Evolutionary conservation across 2,888 invertebrate genomes (phyloP), one percentile per base, ranked within the genome.

Genomic region (Fragum sueziense): DNA sequence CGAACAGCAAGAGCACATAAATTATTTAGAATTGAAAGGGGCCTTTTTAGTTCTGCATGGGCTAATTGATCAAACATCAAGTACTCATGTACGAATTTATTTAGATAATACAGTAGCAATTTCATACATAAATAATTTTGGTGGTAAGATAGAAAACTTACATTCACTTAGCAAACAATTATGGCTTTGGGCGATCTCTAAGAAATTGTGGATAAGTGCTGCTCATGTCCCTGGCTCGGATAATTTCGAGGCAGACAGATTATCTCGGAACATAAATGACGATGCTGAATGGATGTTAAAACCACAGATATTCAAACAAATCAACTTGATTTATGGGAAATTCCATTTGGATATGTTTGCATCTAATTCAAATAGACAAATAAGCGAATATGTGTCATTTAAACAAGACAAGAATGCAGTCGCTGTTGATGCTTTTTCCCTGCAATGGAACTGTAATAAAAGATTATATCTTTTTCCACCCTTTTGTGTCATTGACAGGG

Each of bases 281-380:
- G 62, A 62, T 34, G 34, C 34, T n/a, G 62, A 62, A 22, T 62
- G 62, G 62, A 62, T 62, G 62, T 33, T 62, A 31, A 62, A 62
- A 33, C 62, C 62, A n/a, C 31, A 33, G n/a, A 33, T 31, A 57
- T 57, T 57, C n/a, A n/a, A n/a, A n/a, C n/a, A n/a, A n/a, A n/a
- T n/a, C n/a, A n/a, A n/a, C n/a, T n/a, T n/a, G n/a, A n/a, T n/a
- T n/a, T n/a, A n/a, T n/a, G n/a, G n/a, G n/a, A n/a, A n/a, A n/a
- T n/a, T n/a, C n/a, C n/a, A n/a, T n/a, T n/a, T n/a, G n/a, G n/a
- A n/a, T n/a, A n/a, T n/a, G n/a, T n/a, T n/a, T n/a, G n/a, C n/a
- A n/a, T n/a, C n/a, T n/a, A n/a, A n/a, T n/a, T n/a, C n/a, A n/a
- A n/a, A n/a, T n/a, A n/a, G n/a, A n/a, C n/a, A n/a, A n/a, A n/a